Evolutionary conservation across 92 coral and sea anemone species (phyloP), one percentile per base, ranked within the genome.

Genomic region (Epizoanthus fatuus): DNA sequence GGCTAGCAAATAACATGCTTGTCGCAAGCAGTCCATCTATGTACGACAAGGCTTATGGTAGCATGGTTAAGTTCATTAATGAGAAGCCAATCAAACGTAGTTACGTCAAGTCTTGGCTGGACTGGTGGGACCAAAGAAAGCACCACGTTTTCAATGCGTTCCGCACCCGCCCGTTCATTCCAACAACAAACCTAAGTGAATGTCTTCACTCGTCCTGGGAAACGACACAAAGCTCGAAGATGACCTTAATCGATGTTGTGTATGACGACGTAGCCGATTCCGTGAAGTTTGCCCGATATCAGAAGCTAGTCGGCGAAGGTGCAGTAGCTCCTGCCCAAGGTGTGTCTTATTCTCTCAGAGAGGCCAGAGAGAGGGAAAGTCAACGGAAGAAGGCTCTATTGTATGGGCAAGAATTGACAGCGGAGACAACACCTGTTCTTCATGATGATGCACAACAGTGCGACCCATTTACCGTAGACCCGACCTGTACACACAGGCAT

Each of bases 101-200:
- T 59, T 39, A 56, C 4, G 16, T 83, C 37, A 83, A 83, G 44
- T 11, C 86, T n/a, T 83, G 87, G 80, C 77, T 83, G 44, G 66
- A 83, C 8, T 83, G 70, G 87, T 83, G 87, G 87, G 81, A 83
- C 25, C 57, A 83, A 42, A 51, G 80, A 37, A 83, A 59, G 69
- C 80, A 57, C 39, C 87, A 83, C 49, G 80, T 55, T 9, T 71
- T 72, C 51, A 54, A 83, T 37, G 80, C 87, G 15, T 83, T 83
- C 22, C 71, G 81, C 35, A 71, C 80, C 35, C 63, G 44, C 11
- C 81, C 81, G n/a, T 71, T 70, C 80, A 71, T 56, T 12, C 87
- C 87, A 49, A 47, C 81, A 57, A 71, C 69, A 29, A 83, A 83
- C 20, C 80, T 45, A 16, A 72, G 80, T 38, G 87, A 83, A 54